These are phyloP conservation scores for Drosophila borborema DNA, from an alignment of 2,888 invertebrate species.

Conservation along the genomic window DNA sequence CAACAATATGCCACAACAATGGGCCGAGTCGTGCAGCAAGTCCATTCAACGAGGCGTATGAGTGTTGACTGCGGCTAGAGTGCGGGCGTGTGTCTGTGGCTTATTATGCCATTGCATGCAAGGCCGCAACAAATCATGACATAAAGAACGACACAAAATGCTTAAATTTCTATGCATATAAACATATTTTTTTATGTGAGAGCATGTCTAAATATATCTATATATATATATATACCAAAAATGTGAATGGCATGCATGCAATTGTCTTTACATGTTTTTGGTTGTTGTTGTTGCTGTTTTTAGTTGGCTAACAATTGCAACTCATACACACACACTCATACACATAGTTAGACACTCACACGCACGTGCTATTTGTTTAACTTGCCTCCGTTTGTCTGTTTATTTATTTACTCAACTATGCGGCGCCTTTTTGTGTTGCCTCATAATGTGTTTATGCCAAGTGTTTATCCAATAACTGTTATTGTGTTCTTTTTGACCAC, in stretches of 20 bases:
- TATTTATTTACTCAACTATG: constrained; percentile 69
- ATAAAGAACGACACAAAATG: constrained; percentile 33
- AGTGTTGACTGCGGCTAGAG: constrained; percentile 68
- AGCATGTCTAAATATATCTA: constrained; percentile 1
- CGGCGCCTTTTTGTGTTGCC: constrained; percentile 28
- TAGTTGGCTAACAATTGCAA: constrained; percentile 46
- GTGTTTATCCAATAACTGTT: constrained; percentile 67
- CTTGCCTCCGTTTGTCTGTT: constrained; percentile 53
- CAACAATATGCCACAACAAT: constrained; percentile 79
- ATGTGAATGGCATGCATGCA: constrained; percentile 42
- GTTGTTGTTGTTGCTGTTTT: constrained; percentile 22
- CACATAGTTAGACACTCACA: neutral
- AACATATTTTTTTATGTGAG: constrained; percentile 7
- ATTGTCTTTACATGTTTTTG: constrained; percentile 39
- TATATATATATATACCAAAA: constrained; percentile 21
- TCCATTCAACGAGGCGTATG: constrained; percentile 79
- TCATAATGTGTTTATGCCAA: constrained; percentile 71
- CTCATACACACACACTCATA: constrained; percentile 15
- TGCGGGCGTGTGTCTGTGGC: constrained; percentile 47
- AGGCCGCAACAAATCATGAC: constrained; percentile 74
- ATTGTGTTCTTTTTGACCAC: constrained; percentile 3
- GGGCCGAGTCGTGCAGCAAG: constrained; percentile 72
- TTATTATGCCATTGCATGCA: constrained; percentile 76
- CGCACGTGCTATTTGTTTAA: constrained; percentile 59
- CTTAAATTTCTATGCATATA: constrained; percentile 15